These are phyloP conservation scores for Cheiracanthium punctorium DNA, from an alignment of 2,888 invertebrate genomes.

Conservation along the genomic window DNA sequence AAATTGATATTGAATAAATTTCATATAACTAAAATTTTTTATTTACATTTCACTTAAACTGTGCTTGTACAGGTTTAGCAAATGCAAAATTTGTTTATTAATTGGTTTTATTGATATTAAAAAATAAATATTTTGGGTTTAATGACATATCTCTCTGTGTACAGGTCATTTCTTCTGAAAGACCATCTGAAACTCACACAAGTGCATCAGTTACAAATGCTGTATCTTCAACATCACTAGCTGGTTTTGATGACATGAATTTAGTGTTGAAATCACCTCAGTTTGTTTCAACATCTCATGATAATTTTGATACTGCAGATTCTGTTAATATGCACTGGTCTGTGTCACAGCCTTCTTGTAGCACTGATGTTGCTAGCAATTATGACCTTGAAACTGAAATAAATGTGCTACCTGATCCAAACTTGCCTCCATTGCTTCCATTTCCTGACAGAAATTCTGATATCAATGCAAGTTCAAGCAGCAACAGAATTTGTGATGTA, in stretches of 20 bases:
- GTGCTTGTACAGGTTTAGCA: too few species aligned
- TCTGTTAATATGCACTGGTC: constrained; percentile 8
- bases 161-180: background rate
- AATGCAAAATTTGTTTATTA: too few species aligned
- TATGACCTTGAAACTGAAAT: background rate
- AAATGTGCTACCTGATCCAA: background rate
- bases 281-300: background rate
- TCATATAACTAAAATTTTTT: too few species aligned
- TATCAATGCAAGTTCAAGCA: too few species aligned
- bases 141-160: too few species aligned
- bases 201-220: constrained; percentile 5
- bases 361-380: background rate
- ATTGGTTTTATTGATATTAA: too few species aligned
- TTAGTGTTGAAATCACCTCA: background rate
- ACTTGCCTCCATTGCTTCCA: background rate
- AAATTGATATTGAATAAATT: too few species aligned
- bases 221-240: constrained; percentile 18
- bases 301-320: constrained; percentile 4
- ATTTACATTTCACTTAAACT: too few species aligned
- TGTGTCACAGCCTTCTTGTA: constrained; percentile 6
- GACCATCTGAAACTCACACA: background rate
- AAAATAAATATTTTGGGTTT: too few species aligned
- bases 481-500: too few species aligned
- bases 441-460: background rate
- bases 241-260: background rate